Evolutionary conservation across 2,888 invertebrate genomes (phyloP), one percentile per base, ranked within the genome.

Genomic region (Platycnemis pennipes): DNA sequence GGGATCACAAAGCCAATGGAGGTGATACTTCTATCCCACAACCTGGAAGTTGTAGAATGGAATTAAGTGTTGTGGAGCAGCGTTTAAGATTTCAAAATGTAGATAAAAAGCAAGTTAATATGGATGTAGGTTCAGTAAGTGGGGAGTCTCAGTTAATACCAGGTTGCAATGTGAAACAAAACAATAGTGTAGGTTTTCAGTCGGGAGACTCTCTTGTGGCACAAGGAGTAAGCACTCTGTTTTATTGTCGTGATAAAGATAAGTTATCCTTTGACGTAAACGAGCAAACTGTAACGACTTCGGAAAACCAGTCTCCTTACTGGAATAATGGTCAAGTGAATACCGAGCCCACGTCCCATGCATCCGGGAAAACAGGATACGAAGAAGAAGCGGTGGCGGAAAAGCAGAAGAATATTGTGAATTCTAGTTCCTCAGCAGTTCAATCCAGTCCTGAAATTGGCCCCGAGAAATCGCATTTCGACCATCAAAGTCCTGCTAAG

Each of bases 301-400:
- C 87, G 19, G n/a, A 46, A 1, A n/a, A 87, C 26, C 87, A 44
- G n/a, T 0, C 87, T 5, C 2, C 44, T 13, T 87, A n/a, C n/a
- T 87, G 87, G 87, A 46, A 42, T 45, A 45, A 46, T n/a, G 46
- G 45, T 87, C 87, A 44, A 44, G 19, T 44, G 13, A 87, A 87
- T 87, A 19, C 1, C n/a, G 46, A 87, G 2, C 46, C 87, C 45
- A 45, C 46, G 87, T 45, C 87, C 46, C 87, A 87, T 87, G n/a
- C n/a, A 26, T 87, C 45, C 22, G 87, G 45, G 7, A 87, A 87
- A 19, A 87, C 31, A 45, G 87, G 87, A 19, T 87, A 87, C 26
- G 87, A 87, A n/a, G 87, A 87, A 16, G 87, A 87, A 87, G 87
- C 87, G 44, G 87, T 42, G 26, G 45, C 87, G n/a, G 87, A 45